These are phyloP conservation scores for Dreissena rostriformis DNA, from an alignment of 1,140 invertebrate species.

Conservation along the genomic window DNA sequence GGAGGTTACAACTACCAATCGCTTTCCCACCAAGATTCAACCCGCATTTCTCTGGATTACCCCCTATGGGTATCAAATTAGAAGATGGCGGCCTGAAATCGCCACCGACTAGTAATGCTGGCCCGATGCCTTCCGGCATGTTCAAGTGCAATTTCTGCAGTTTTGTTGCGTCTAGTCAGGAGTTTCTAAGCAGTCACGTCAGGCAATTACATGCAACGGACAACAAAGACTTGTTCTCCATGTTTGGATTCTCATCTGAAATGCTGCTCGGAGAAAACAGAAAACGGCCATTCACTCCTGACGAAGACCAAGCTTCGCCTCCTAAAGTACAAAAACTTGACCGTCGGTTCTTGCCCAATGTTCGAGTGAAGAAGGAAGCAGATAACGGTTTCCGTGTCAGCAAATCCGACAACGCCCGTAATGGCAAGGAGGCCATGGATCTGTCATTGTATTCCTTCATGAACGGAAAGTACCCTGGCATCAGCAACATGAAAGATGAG, in stretches of 20 bases:
- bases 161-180: constrained; percentile 76
- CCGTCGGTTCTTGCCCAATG: neutral
- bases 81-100: constrained; percentile 35
- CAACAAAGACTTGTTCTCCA: constrained; percentile 78
- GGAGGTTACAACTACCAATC: constrained; percentile 66
- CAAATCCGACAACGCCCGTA: constrained; percentile 2
- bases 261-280: constrained; percentile 71
- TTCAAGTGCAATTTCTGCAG: constrained; percentile 81
- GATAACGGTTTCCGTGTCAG: neutral
- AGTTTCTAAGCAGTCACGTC: constrained; percentile 80
- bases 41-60: constrained; percentile 26
- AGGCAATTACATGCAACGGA: constrained; percentile 80
- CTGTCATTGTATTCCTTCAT: constrained; percentile 32
- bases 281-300: constrained; percentile 39
- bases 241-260: constrained; percentile 75
- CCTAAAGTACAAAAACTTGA: neutral
- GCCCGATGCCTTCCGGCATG: constrained; percentile 19
- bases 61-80: constrained; percentile 32
- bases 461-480: constrained; percentile 23
- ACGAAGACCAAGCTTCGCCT: constrained; percentile 14
- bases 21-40: constrained; percentile 56
- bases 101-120: neutral
- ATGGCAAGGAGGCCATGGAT: constrained; percentile 1
- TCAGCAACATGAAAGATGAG: constrained; percentile 27
- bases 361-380: constrained; percentile 60